These are phyloP conservation scores for Dasypogon diadema DNA, from an alignment of 2,888 invertebrate species.

Conservation along the genomic window DNA sequence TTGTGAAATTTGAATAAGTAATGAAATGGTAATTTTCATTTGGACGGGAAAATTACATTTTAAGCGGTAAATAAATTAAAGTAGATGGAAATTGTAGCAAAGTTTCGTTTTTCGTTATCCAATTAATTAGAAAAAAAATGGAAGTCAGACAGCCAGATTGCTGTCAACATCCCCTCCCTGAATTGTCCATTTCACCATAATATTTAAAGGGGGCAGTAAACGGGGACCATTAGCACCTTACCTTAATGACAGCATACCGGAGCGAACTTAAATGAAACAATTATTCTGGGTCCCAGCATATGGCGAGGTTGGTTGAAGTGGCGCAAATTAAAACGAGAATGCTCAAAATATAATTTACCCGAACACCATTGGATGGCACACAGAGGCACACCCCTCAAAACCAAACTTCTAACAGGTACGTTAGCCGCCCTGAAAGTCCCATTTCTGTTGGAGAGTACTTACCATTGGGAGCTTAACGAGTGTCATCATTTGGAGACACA, in stretches of 20 bases:
- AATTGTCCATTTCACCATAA: neutral
- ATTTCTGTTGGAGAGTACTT: slow-evolving; percentile 22
- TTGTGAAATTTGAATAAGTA: too few species aligned
- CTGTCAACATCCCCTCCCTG: neutral
- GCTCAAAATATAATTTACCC: slow-evolving; percentile 44
- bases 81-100: neutral
- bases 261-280: slow-evolving; percentile 40
- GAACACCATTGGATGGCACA: slow-evolving; percentile 19
- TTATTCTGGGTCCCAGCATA: slow-evolving; percentile 28
- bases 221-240: slow-evolving; percentile 34
- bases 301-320: slow-evolving; percentile 3
- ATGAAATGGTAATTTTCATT: too few species aligned
- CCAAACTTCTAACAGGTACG: neutral
- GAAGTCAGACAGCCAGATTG: neutral
- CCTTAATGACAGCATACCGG: slow-evolving; percentile 26
- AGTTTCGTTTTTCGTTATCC: neutral
- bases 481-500: slow-evolving; percentile 43
- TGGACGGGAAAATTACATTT: too few species aligned
- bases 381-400: neutral
- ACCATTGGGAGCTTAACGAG: slow-evolving; percentile 27
- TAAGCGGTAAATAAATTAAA: too few species aligned
- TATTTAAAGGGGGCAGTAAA: neutral
- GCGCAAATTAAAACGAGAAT: slow-evolving; percentile 45
- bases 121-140: neutral
- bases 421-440: neutral